Evolutionary conservation across 1,140 invertebrate species (phyloP), one percentile per base, ranked within the genome.

Genomic region (Trichonephila clavipes): DNA sequence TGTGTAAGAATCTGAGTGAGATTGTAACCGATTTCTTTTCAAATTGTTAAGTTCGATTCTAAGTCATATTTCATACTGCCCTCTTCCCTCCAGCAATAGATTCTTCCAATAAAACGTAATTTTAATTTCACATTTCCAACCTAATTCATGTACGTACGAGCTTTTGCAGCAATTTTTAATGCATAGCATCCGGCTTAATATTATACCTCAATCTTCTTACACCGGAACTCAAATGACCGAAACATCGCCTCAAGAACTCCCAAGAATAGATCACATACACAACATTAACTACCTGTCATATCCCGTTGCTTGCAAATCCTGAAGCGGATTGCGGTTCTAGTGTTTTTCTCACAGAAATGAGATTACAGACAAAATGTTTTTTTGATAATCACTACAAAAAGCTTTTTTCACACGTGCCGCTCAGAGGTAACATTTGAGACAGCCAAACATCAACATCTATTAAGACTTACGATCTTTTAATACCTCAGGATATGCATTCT

Each of bases 291-390:
- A 77, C 14, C 28, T 34, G 16, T 34, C 72, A 77, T 77, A 77
- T 77, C 72, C 72, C 72, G 72, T 77, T 77, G 72, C 28, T 8
- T 40, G 34, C 28, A 18, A 77, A 40, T 77, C 72, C 28, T 28
- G 18, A 5, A 77, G 0, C 34, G 34, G 72, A 40, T 28, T 34
- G 72, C 18, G 28, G 72, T 28, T 28, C 34, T 2, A 40, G 34
- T 28, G 34, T 77, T 77, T 51, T 77, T 77, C 72, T 19, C 72
- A 77, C 28, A 77, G 28, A 77, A 77, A 77, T 77, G 72, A 34
- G 72, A 77, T 77, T 77, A 77, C 34, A 40, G 28, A 77, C 72
- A 34, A 40, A 40, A 77, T 77, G 72, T 34, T 77, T 10, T 14
- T 34, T 40, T 40, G 72, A 77, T 77, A 77, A 77, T 77, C 34